Evolutionary conservation across 2,888 invertebrate species (phyloP).

Genomic region (Resseliella maxima): DNA sequence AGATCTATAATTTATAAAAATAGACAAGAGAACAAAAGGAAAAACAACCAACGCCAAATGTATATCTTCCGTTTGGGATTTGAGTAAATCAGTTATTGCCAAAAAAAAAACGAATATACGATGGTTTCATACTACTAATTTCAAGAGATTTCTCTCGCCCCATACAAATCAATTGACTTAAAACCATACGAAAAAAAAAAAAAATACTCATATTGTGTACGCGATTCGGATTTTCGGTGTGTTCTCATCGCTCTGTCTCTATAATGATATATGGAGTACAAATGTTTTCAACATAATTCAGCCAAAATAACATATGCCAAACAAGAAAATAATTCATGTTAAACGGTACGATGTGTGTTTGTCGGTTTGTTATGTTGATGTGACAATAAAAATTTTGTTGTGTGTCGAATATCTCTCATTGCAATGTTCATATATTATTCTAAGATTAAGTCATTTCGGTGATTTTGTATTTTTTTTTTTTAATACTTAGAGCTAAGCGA

Average conservation of each 20-base stretch:
- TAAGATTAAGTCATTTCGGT: slow-evolving; percentile 6
- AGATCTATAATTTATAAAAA: slow-evolving; percentile 38
- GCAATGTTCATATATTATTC: no score
- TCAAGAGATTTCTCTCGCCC: neutral
- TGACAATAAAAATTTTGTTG: slow-evolving; percentile 19
- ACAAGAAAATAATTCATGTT: slow-evolving; percentile 16
- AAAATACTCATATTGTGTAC: neutral
- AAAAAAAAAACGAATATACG: neutral
- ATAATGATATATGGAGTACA: slow-evolving; percentile 53
- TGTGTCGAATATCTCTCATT: neutral
- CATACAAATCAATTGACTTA: neutral
- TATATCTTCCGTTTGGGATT: slow-evolving; percentile 1
- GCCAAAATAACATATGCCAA: slow-evolving; percentile 37
- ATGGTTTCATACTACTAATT: neutral
- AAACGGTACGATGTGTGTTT: neutral
- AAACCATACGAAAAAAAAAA: neutral
- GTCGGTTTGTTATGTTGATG: slow-evolving; percentile 12
- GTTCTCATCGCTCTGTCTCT: neutral
- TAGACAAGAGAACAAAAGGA: slow-evolving; percentile 30
- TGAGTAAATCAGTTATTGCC: neutral
- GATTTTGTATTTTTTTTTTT: no score
- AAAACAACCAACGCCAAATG: neutral
- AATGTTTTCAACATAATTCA: slow-evolving; percentile 48
- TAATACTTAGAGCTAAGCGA: neutral
- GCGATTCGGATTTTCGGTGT: neutral